phyloP scores from a whole-genome alignment of 53 echinoderm and acorn worm genomes.

The Mesocentrotus franciscanus region DNA sequence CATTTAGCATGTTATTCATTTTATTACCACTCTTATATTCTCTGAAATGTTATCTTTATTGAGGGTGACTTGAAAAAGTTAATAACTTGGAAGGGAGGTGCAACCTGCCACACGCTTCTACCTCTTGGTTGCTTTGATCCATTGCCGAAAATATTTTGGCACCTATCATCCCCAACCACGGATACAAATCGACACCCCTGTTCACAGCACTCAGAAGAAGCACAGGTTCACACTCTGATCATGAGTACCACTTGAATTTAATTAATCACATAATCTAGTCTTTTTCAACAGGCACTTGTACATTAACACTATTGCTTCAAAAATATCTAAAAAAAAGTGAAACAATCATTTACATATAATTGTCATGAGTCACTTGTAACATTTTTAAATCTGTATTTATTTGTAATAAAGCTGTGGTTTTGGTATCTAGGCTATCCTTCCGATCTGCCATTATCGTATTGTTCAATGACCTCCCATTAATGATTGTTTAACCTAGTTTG shows the following conservation, averaged over 20 bases:
- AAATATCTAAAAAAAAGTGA: background rate
- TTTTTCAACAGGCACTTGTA: background rate
- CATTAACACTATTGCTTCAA: background rate
- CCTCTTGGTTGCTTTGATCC: no score
- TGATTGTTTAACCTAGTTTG: constrained; percentile 23
- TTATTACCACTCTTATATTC: no score
- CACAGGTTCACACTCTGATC: background rate
- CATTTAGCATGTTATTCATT: no score
- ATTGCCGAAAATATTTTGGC: no score
- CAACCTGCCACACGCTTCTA: no score
- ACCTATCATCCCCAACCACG: no score
- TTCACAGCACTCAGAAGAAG: background rate
- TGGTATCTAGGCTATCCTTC: background rate
- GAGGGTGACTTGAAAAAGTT: no score
- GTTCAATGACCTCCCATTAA: background rate
- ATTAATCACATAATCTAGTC: background rate
- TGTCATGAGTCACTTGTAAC: background rate
- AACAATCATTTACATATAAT: background rate
- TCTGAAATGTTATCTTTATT: no score
- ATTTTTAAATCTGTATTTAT: background rate
- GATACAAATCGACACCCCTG: no score
- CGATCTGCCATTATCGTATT: background rate
- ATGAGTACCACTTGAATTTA: background rate
- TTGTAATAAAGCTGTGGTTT: background rate
- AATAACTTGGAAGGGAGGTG: no score